Evolutionary conservation across 1,140 invertebrate species (phyloP).

Genomic region (Heterodera schachtii): DNA sequence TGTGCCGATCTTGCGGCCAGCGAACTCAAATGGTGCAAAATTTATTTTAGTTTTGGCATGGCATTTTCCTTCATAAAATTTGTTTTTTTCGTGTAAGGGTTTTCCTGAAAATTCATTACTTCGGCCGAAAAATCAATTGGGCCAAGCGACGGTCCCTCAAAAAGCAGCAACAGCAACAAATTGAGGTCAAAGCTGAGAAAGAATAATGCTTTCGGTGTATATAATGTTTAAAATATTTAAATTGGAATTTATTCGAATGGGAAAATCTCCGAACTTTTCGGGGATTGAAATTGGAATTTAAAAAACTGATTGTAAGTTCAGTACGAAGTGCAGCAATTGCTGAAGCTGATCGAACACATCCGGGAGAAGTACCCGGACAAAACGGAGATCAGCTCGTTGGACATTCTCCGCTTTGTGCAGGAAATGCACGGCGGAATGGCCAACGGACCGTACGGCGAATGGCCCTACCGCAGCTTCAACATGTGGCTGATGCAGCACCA

Average conservation of each 20-base stretch:
- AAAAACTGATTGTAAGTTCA: conserved; percentile 12
- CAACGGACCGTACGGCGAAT: conserved; percentile 28
- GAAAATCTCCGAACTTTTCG: too few species aligned
- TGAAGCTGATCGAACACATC: conserved; percentile 63
- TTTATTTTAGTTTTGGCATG: neutral
- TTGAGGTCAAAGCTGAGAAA: conserved; percentile 15
- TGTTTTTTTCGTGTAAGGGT: conserved; percentile 24
- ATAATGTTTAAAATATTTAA: too few species aligned
- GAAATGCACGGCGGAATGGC: conserved; percentile 44
- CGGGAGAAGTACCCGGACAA: conserved; percentile 63
- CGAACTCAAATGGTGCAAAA: conserved; percentile 55
- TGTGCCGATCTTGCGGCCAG: conserved; percentile 62
- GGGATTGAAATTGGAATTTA: too few species aligned
- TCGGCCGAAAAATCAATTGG: conserved; percentile 64
- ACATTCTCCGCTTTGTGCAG: conserved; percentile 64
- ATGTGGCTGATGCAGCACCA: conserved; percentile 47
- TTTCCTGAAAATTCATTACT: conserved; percentile 65
- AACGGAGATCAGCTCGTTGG: conserved; percentile 59
- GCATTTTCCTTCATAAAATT: neutral
- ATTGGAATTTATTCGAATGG: too few species aligned
- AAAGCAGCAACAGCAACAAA: conserved; percentile 55
- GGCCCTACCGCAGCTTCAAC: conserved; percentile 47
- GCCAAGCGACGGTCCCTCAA: conserved; percentile 46
- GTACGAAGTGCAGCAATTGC: conserved; percentile 62
- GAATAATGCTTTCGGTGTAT: too few species aligned